Evolutionary conservation across 2,888 invertebrate species (phyloP), one percentile per base, ranked within the genome.

Genomic region (Eristalis arbustorum): DNA sequence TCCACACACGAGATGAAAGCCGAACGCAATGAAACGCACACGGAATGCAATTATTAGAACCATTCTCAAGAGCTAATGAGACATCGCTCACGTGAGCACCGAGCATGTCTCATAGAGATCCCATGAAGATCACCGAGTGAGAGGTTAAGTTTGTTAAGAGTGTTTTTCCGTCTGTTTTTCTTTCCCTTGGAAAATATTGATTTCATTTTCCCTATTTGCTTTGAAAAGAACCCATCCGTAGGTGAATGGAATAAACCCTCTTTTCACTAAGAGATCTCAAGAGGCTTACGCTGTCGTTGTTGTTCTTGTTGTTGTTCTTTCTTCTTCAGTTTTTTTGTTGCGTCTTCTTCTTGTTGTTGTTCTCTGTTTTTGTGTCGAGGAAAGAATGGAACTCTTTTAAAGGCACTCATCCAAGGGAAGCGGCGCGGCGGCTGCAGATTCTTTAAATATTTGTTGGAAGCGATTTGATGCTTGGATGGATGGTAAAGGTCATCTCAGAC

Each of bases 151-250:
- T 63, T 56, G 69, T 63, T 81, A 37, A 66, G 40, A 71, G 59
- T 59, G 59, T 59, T 59, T 66, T 59, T 31, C 25, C 75, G 13
- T 42, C n/a, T 59, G 34, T 75, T 57, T 64, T 61, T 56, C 61
- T 49, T 73, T 69, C 68, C 40, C 34, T 59, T 23, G 23, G 72
- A 64, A 71, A 84, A 80, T 80, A 84, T 84, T 84, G 80, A 80
- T 84, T 84, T 80, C 71, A 80, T 56, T 75, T 80, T 63, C 66
- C 75, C 79, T 84, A 71, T 80, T 84, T 84, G 80, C 74, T 79
- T 84, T 79, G 74, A 79, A 84, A 66, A 57, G 74, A 79, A 72
- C 42, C 72, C 59, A 74, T 64, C 56, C 57, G 10, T 64, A 42
- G 66, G 66, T 68, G 71, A 75, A 63, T 62, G 57, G 37, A 14